Evolutionary conservation across 2,888 invertebrate genomes (phyloP), one percentile per base, ranked within the genome.

Genomic region (Cosmia pyralina): DNA sequence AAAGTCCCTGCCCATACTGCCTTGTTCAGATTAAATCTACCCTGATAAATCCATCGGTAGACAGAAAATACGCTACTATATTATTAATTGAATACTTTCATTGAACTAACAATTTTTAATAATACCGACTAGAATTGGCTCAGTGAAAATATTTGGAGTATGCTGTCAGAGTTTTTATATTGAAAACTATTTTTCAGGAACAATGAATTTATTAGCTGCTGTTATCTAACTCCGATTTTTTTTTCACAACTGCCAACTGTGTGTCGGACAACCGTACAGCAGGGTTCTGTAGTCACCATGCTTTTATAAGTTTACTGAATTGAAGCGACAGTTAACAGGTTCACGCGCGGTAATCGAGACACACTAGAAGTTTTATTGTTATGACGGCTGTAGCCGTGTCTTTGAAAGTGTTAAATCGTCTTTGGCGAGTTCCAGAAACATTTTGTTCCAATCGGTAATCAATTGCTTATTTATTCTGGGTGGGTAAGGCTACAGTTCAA

Each of bases 21-120:
- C n/a, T 5, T 0, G 10, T n/a, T 22, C 22, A 60, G 10, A 8
- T 41, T 4, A 62, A 28, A 63, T 19, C 22, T 34, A 15, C 48
- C 7, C 28, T 5, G 38, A 52, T 34, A 50, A 67, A 67, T 38
- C 17, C 38, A 3, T n/a, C 34, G 22, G 4, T 17, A 38, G 11
- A 46, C 8, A 34, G 19, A 59, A 55, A 52, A n/a, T 2, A 11
- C 17, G 13, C 22, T 52, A 2, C 10, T n/a, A 11, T 17, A 28
- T 13, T 74, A 77, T 62, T 52, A 46, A 65, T 76, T 53, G 13
- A 69, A 69, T 60, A 22, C 41, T 17, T 34, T 13, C 38, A 60
- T 65, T 22, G 28, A 44, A 65, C 5, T 34, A 34, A 65, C 48
- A 28, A 69, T 82, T 65, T 69, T 77, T 65, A 57, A 44, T 70